These are phyloP conservation scores for Latrodectus geometricus DNA, from an alignment of 1,140 invertebrate species.

Conservation along the genomic window DNA sequence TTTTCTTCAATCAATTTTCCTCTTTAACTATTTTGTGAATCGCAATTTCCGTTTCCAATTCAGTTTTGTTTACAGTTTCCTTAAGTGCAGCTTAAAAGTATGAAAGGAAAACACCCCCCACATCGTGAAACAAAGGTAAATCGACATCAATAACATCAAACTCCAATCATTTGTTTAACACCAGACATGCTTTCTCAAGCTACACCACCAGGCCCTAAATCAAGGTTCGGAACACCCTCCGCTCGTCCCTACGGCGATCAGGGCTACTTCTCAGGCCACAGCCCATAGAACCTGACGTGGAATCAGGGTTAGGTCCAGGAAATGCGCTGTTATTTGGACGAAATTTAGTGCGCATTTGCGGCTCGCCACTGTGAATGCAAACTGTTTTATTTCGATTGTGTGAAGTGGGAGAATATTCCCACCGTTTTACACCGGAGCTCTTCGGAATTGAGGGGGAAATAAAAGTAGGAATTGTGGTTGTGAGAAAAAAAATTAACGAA, in stretches of 20 bases:
- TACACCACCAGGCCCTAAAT: not conserved
- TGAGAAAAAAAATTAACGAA: not conserved
- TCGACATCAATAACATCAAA: not conserved
- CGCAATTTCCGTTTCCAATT: slow-evolving; percentile 42
- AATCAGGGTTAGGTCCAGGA: not conserved
- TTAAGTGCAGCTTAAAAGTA: not conserved
- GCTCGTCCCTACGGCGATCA: not conserved
- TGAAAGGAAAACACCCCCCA: not conserved
- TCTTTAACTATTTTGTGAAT: slow-evolving; percentile 3
- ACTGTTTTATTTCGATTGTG: slow-evolving; percentile 19
- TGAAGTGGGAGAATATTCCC: slow-evolving; percentile 4
- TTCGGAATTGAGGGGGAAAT: not conserved
- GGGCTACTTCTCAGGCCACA: not conserved
- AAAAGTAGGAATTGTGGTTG: too few species aligned
- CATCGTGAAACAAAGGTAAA: not conserved
- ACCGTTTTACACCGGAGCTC: slow-evolving; percentile 2
- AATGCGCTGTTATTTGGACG: not conserved
- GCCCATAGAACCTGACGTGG: not conserved
- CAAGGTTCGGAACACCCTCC: too few species aligned
- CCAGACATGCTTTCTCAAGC: not conserved
- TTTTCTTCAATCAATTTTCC: too few species aligned
- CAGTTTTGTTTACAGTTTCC: slow-evolving; percentile 38
- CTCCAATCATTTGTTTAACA: not conserved
- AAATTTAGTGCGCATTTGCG: not conserved
- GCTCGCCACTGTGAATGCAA: not conserved